Conservation (phyloP, 2,113 vertebrate species). For the Rhabdomys dilectus region DNA sequence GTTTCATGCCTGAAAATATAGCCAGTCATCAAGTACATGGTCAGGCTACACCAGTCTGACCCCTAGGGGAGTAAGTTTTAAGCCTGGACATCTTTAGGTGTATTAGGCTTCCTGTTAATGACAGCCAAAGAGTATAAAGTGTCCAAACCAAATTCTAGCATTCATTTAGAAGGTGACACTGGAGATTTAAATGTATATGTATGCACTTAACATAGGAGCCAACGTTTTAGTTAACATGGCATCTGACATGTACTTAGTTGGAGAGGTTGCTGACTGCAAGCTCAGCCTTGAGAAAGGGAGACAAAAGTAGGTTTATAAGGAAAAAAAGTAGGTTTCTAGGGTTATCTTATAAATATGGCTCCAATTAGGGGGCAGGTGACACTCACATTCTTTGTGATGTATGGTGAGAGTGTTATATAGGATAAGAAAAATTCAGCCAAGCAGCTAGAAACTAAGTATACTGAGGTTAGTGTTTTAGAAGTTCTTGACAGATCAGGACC, state of each 20-base stretch:
- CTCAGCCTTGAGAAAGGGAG: neutral
- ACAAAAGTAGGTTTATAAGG: neutral
- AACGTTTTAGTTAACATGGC: constrained; percentile 39
- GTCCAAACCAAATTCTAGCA: constrained; percentile 43
- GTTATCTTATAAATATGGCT: neutral
- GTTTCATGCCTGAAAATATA: constrained; percentile 77
- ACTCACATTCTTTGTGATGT: neutral
- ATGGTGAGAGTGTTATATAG: neutral
- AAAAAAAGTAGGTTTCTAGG: neutral
- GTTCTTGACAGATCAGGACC: neutral
- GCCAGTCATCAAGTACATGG: constrained; percentile 71
- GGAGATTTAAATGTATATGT: constrained; percentile 53
- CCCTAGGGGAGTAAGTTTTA: constrained; percentile 60
- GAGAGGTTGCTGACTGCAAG: neutral
- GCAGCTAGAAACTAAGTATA: neutral
- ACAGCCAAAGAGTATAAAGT: constrained; percentile 47
- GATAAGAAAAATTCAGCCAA: neutral
- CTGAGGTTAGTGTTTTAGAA: neutral
- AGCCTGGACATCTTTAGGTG: constrained; percentile 54
- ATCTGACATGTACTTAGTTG: neutral
- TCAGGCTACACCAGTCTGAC: constrained; percentile 67
- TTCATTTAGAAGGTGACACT: constrained; percentile 62
- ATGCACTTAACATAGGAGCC: constrained; percentile 12
- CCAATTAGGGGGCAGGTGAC: neutral
- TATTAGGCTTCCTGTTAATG: constrained; percentile 54